These are phyloP conservation scores for Eledone cirrhosa DNA, from an alignment of 2,888 invertebrate genomes.

Conservation along the genomic window DNA sequence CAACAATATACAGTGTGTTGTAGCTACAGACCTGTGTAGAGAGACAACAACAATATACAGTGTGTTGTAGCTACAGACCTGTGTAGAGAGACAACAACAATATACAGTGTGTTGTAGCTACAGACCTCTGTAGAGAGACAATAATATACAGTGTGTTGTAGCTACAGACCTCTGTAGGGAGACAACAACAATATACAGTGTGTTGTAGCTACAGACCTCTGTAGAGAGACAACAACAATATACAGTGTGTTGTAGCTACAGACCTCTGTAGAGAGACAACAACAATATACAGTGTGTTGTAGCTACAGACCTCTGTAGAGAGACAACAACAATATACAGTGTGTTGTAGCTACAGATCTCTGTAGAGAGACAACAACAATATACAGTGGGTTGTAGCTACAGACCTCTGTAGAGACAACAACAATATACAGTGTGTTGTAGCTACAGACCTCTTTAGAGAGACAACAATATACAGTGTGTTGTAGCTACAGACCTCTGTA, in stretches of 20 bases:
- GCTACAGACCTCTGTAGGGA: conserved; percentile 48
- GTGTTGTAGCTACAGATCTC: conserved; percentile 53
- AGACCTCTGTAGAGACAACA: conserved; percentile 45
- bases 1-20: too few species aligned
- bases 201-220: conserved; percentile 55
- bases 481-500: conserved; percentile 52
- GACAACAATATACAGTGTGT: too few species aligned
- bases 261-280: conserved; percentile 42
- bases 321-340: too few species aligned
- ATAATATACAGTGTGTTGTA: too few species aligned
- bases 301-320: conserved; percentile 51
- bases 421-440: too few species aligned
- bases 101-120: too few species aligned
- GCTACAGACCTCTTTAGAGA: conserved; percentile 49
- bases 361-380: conserved; percentile 36
- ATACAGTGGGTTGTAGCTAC: too few species aligned
- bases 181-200: too few species aligned
- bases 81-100: conserved; percentile 38
- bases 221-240: conserved; percentile 32
- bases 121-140: conserved; percentile 44
- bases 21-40: conserved; percentile 51
- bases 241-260: too few species aligned
- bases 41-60: too few species aligned
- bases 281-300: too few species aligned
- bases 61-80: too few species aligned